Base-by-base conservation (phyloP, 2,797 vertebrate species). In the Hoplostethus mediterraneus region DNA sequence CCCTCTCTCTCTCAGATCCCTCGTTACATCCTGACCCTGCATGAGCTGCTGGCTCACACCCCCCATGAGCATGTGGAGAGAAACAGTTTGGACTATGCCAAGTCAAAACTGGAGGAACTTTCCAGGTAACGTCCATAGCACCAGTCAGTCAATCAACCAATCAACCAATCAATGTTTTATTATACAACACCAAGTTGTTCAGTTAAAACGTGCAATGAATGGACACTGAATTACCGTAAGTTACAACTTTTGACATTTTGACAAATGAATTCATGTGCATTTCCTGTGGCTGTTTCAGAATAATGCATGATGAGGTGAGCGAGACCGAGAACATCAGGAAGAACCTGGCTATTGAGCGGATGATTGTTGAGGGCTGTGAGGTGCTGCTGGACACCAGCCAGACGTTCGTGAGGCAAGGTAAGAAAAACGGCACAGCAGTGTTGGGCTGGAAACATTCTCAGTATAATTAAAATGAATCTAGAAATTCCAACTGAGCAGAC, bases 281-380 rank as follows among this genome's bases (percentile, higher is more conserved):
- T 40, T 63, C 7, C 49, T 16, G 11, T 66, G 70, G 17, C 56
- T 6, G 30, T 65, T 77, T 2, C 81, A 99, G 98, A 92, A 97
- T 99, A 77, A 99, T 99, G 97, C 98, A 99, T 0, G 98, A 99
- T 0, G 98, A 99, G 78, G 98, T 99, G 48, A 99, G 98, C 0
- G 98, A 99, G 91, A 99, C 98, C 0, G 98, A 99, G 86, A 99
- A 99, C 73, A 99, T 99, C 70, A 94, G 98, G 21, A 99, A 99
- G 81, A 99, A 99, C 77, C 88, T 99, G 67, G 97, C 98, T 0
- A 99, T 99, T 0, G 98, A 99, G 84, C 94, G 98, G 52, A 99
- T 99, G 98, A 99, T 99, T 9, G 96, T 96, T 0, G 98, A 99
- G 62, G 98, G 98, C 5, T 99, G 98, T 6, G 98, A 99, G 79